Base-by-base conservation (phyloP, 2,113 vertebrate genomes). In the Thinocorus orbignyianus region DNA sequence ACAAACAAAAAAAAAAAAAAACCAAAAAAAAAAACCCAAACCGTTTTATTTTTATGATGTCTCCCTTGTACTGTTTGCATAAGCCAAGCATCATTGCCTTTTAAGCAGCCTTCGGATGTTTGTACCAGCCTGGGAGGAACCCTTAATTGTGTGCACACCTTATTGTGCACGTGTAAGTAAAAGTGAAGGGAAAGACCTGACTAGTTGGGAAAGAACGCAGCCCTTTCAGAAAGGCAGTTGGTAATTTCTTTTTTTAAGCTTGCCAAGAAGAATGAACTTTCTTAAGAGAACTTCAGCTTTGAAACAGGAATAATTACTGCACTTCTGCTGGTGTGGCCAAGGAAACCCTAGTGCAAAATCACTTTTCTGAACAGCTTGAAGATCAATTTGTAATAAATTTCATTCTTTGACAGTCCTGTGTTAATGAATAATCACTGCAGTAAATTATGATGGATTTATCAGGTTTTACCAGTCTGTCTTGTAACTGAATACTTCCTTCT, bases 401-500 rank as follows among this genome's bases (percentile, higher is more conserved):
- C 41, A 57, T 61, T 86, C 83, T 60, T 81, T 42, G 30, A 23
- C 79, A 69, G 71, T 41, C 39, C 41, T 18, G 1, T 46, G 39
- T 55, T 64, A 84, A 18, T 46, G 41, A 82, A 69, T 1, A 1
- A 24, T 80, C 41, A 25, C 11, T 54, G 15, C 13, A 68, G 39
- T 41, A 52, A 86, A 26, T 17, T 49, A 14, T 72, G 91, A 84
- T 89, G 52, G 57, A 97, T 95, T 83, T 70, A 54, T 81, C 90
- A 71, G 76, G 60, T 66, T 91, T 96, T 74, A 76, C 80, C 68
- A 48, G 69, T 44, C 69, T 51, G 25, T 35, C 94, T 92, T 74
- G 68, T 92, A 93, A 95, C 82, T 3, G 65, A 94, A 91, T 65
- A 73, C 94, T 96, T 90, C 94, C 97, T 95, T 94, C 96, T 97